A percentile compares a stretch with the other conserved stretches of the same genome.
These are phyloP conservation scores for Palythoa caribaeorum DNA, from an alignment of 92 coral and sea anemone species.

Conservation along the genomic window DNA sequence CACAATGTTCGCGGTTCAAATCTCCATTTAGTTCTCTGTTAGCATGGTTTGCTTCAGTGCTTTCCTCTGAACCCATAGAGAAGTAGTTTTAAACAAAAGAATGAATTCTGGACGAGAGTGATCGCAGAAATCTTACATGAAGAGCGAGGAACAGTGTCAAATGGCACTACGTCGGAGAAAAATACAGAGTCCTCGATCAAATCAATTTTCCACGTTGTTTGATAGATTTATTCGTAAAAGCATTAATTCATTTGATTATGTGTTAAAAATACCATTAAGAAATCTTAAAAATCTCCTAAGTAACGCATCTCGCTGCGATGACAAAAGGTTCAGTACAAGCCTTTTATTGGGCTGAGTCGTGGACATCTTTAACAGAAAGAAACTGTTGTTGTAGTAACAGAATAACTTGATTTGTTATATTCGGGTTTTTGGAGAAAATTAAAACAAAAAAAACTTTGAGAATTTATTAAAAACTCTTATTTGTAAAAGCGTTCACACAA, in stretches of 20 bases:
- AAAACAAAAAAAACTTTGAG: background rate
- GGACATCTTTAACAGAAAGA: constrained; percentile 6
- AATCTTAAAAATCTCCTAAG: constrained; percentile 44
- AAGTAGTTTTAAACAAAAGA: background rate
- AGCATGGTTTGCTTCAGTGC: constrained; percentile 31
- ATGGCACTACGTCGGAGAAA: background rate
- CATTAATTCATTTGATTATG: constrained; percentile 60
- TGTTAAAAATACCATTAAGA: constrained; percentile 53
- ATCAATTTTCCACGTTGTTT: constrained; percentile 16
- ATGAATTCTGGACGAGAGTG: background rate
- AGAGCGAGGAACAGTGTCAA: background rate
- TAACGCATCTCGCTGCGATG: constrained; percentile 14
- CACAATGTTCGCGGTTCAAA: constrained; percentile 30
- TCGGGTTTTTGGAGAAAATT: background rate
- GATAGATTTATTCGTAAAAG: constrained; percentile 40
- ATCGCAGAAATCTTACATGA: background rate
- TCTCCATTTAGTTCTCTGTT: constrained; percentile 61
- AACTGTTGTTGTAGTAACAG: background rate
- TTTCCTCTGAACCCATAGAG: constrained; percentile 66
- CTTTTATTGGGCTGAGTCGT: background rate
- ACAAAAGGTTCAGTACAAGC: background rate
- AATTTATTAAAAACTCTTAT: background rate
- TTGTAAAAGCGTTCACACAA: background rate
- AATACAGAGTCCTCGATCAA: background rate
- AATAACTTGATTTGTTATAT: background rate